Evolutionary conservation across 2,888 invertebrate genomes (phyloP), one percentile per base, ranked within the genome.

Genomic region (Callyntrura sp.): DNA sequence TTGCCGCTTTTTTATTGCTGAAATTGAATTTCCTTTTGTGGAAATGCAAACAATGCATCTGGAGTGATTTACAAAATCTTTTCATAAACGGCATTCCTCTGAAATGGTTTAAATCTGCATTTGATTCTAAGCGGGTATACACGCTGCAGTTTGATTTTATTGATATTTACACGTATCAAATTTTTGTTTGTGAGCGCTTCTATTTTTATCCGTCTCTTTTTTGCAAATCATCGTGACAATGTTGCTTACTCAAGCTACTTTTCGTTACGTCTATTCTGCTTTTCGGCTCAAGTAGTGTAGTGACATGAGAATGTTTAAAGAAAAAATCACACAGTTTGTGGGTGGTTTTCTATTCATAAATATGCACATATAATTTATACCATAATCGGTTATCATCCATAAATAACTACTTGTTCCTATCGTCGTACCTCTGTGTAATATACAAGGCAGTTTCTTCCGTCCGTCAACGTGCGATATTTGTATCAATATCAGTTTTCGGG

Each of bases 321-420:
- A 85, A 85, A 85, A 85, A 85, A 78, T 85, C 85, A 85, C 85
- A 85, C 45, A 78, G 17, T 55, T 70, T 85, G 51, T 65, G 85
- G 85, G 85, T 85, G 85, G 85, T 60, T 78, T 78, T 12, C 57
- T 76, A 55, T 83, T 48, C 48, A 55, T n/a, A n/a, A n/a, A n/a
- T n/a, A n/a, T n/a, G n/a, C n/a, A n/a, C n/a, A n/a, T n/a, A n/a
- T n/a, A n/a, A n/a, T n/a, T n/a, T n/a, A n/a, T n/a, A n/a, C n/a
- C n/a, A n/a, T n/a, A n/a, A n/a, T n/a, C n/a, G n/a, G n/a, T n/a
- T n/a, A n/a, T n/a, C n/a, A n/a, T n/a, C n/a, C n/a, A n/a, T n/a
- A n/a, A n/a, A n/a, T n/a, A n/a, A n/a, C n/a, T n/a, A n/a, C n/a
- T n/a, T n/a, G n/a, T n/a, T n/a, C n/a, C n/a, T n/a, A n/a, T n/a